These are phyloP conservation scores for Erythrolamprus reginae DNA, from an alignment of 2,113 vertebrate genomes.

Conservation along the genomic window DNA sequence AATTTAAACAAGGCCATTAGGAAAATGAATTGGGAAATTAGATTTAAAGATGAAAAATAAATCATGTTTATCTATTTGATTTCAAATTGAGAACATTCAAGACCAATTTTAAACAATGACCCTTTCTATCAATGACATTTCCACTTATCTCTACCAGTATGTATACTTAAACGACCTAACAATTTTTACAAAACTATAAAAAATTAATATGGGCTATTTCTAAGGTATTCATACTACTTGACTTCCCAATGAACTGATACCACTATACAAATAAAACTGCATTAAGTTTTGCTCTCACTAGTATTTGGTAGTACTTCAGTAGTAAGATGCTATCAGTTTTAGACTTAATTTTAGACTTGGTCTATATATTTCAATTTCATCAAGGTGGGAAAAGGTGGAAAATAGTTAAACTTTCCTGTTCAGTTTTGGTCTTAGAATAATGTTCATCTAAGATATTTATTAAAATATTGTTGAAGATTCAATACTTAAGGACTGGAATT, in stretches of 20 bases:
- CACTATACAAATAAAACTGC: background rate
- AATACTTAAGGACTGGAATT: background rate
- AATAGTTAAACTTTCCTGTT: background rate
- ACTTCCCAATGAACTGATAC: background rate
- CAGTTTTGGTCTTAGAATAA: background rate
- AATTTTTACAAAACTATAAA: background rate
- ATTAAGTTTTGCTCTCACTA: background rate
- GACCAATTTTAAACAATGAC: background rate
- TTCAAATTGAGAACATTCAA: background rate
- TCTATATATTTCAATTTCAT: background rate
- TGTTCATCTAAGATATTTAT: background rate
- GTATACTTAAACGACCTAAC: background rate
- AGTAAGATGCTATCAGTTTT: background rate
- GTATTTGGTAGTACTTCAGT: background rate
- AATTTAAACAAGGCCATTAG: background rate
- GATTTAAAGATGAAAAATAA: background rate
- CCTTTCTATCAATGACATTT: background rate
- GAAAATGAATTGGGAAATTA: background rate
- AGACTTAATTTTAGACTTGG: background rate
- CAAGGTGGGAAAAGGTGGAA: background rate
- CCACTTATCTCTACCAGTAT: background rate
- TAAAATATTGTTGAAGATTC: background rate
- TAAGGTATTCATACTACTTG: background rate
- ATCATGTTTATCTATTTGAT: background rate
- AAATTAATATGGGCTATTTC: background rate